A percentile compares a stretch with the other conserved stretches of the same genome.
Conservation (phyloP, 2,888 invertebrate species). For the Eupsilia transversa region DNA sequence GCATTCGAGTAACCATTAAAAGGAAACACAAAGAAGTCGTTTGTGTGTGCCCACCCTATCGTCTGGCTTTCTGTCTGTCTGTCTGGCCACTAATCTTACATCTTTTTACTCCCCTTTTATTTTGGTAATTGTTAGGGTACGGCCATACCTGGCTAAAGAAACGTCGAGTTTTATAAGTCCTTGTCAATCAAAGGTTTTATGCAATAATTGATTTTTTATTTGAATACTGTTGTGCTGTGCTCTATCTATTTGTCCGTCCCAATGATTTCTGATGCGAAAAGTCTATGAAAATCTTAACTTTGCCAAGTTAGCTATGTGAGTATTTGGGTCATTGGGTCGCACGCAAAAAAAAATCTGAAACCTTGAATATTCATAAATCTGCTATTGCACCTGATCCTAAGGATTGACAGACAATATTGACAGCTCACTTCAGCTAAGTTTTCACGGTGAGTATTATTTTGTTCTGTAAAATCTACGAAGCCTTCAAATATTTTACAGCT, state of each 20-base stretch:
- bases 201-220: not conserved
- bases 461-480: not conserved
- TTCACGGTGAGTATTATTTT: no score
- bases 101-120: conserved; percentile 56
- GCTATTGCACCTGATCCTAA: no score
- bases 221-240: no score
- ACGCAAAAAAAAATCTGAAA: no score
- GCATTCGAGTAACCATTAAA: conserved; percentile 28
- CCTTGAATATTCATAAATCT: no score
- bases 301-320: no score
- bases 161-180: not conserved
- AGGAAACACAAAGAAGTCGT: conserved; percentile 37
- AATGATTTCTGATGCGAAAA: not conserved
- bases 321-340: no score
- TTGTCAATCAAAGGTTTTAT: not conserved
- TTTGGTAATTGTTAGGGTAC: conserved; percentile 55
- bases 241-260: no score
- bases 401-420: no score
- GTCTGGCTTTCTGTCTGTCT: conserved; percentile 37
- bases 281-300: no score
- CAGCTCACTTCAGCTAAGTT: no score
- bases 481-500: conserved; percentile 4
- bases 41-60: conserved; percentile 37
- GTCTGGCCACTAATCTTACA: conserved; percentile 46
- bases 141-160: conserved; percentile 2